Percentiles rank a stretch among this genome's conserved stretches.
phyloP scores from a whole-genome alignment of 92 coral and sea anemone species.

The Actinostola sp. region DNA sequence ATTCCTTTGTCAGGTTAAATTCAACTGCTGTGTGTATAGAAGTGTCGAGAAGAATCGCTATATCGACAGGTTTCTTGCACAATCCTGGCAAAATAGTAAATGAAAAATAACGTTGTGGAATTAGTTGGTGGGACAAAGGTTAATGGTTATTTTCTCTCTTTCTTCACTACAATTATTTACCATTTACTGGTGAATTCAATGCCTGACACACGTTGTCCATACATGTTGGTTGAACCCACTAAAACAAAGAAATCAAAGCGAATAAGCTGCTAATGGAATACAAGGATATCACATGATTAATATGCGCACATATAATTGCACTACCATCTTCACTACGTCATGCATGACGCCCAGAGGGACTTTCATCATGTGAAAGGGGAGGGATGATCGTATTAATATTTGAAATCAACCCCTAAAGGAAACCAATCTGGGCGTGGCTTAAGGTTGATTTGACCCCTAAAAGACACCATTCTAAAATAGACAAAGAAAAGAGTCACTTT shows the following conservation, averaged over 20 bases:
- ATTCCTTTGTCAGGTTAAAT: slow-evolving; percentile 9
- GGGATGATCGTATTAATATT: too few relatives aligned
- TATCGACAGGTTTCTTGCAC: slow-evolving; percentile 32
- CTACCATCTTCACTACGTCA: too few relatives aligned
- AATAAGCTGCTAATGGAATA: too few relatives aligned
- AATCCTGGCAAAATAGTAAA: slow-evolving; percentile 2
- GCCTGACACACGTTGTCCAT: slow-evolving; percentile 5
- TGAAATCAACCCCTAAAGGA: too few relatives aligned
- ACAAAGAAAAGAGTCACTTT: too few relatives aligned
- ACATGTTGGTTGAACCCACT: slow-evolving; percentile 30
- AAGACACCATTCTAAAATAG: too few relatives aligned
- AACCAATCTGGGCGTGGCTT: too few relatives aligned
- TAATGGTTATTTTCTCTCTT: background rate
- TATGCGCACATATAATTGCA: too few relatives aligned
- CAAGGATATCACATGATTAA: too few relatives aligned
- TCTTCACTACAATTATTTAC: slow-evolving; percentile 10
- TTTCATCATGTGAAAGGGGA: too few relatives aligned
- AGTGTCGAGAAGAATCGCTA: slow-evolving; percentile 27
- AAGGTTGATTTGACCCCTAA: too few relatives aligned
- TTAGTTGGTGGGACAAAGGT: background rate
- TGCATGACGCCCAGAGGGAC: too few relatives aligned
- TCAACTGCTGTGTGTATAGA: background rate
- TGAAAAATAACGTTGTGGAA: background rate
- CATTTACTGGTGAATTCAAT: background rate
- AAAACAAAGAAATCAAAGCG: background rate